phyloP scores from a whole-genome alignment of 2,113 vertebrate genomes.

The Sigmodon hispidus region DNA sequence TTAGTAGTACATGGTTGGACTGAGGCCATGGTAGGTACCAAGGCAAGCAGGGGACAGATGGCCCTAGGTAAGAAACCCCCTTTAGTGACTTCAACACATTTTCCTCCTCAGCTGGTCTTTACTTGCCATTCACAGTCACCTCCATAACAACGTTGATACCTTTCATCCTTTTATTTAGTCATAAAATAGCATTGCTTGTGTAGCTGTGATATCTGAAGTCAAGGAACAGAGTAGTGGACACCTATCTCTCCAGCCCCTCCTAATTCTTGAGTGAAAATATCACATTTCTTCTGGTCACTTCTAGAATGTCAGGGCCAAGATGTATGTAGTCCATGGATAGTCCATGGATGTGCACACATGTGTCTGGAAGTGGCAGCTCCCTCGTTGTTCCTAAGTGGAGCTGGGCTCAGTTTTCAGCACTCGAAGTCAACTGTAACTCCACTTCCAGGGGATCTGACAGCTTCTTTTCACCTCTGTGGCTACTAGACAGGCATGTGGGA shows the following conservation, averaged over 20 bases:
- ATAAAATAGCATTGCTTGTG: neutral
- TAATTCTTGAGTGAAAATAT: neutral
- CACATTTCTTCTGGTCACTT: neutral
- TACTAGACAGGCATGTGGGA: neutral
- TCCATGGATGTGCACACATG: neutral
- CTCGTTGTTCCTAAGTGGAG: neutral
- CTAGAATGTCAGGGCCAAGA: too few relatives aligned
- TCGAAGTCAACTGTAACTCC: neutral
- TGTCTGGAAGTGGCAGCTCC: neutral
- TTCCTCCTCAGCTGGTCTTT: constrained; percentile 24
- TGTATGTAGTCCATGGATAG: neutral
- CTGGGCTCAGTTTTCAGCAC: neutral
- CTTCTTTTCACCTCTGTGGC: neutral
- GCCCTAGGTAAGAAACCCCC: neutral
- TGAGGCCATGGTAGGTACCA: neutral
- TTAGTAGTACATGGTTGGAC: constrained; percentile 4
- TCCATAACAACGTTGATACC: neutral
- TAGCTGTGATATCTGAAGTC: neutral
- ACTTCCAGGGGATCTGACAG: neutral
- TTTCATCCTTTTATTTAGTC: neutral
- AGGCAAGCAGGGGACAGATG: neutral
- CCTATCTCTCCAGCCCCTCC: neutral
- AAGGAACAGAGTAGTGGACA: too few relatives aligned
- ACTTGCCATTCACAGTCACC: constrained; percentile 34
- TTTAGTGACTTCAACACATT: neutral